Base-by-base conservation (phyloP, 1,140 invertebrate genomes). In the Steinernema khuongi region DNA sequence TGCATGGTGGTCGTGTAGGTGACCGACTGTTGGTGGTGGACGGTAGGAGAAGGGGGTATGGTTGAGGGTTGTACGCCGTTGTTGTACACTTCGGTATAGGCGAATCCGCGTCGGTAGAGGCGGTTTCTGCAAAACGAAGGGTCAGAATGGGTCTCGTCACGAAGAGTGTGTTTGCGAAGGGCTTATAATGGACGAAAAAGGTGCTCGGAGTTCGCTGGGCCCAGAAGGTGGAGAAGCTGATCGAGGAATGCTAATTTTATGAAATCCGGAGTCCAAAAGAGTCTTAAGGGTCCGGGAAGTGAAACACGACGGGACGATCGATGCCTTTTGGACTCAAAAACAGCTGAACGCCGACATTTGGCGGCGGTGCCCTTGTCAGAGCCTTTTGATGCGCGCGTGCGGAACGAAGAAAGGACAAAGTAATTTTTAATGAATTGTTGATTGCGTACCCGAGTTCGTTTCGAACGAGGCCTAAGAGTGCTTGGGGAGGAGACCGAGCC, bases 361-460 rank as follows among this genome's bases (percentile, higher is more conserved):
- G 7, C n/a, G n/a, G n/a, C n/a, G 36, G 7, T 41, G 7, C 50
- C 50, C 19, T 22, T 60, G 7, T n/a, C 22, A 60, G 26, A 60
- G 22, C 50, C 11, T 60, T 60, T 26, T 60, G 26, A 60, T 17
- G 22, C 50, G 22, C 50, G 50, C 50, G 50, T 14, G 19, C 7
- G 7, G 22, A 60, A 60, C 7, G 36, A 41, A 41, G 26, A 60
- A 60, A 60, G 50, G 50, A 60, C 50, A 60, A 26, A 60, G 11
- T 60, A 60, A 17, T 60, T 22, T 26, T 60, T 60, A 60, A 60
- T 60, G 50, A 60, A 60, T 60, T 60, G 50, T 60, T 60, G 50
- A 60, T 60, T 60, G 26, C 50, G 22, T 22, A 60, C 22, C 4
- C 11, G 50, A 14, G 26, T 22, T 14, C 50, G 19, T n/a, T n/a